Conservation (phyloP, 2,888 invertebrate genomes). For the Petrophora chlorosata region DNA sequence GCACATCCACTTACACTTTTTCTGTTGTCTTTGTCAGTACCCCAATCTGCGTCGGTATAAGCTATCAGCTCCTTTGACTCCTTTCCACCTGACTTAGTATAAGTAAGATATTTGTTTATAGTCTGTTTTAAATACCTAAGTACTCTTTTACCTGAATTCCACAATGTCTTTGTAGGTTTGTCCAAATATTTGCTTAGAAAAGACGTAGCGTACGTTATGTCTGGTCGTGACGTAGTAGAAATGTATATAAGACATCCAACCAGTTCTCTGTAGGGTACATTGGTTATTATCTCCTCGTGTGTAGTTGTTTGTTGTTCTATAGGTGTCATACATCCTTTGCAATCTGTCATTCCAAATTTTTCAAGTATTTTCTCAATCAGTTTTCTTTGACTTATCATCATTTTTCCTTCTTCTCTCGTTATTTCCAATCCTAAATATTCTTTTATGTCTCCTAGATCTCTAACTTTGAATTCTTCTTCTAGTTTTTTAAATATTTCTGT, state of each 20-base stretch:
- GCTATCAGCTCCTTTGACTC: too few species aligned
- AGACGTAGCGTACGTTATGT: constrained; percentile 6
- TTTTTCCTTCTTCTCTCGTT: not conserved
- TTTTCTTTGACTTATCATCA: not conserved
- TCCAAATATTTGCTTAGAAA: constrained; percentile 3
- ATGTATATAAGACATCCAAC: too few species aligned
- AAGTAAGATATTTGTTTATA: not conserved
- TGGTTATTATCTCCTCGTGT: too few species aligned
- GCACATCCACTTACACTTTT: too few species aligned
- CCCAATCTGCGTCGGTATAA: too few species aligned
- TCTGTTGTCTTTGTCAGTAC: too few species aligned
- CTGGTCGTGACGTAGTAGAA: not conserved
- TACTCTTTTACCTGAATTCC: constrained; percentile 4
- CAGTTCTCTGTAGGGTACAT: too few species aligned
- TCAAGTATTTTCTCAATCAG: too few species aligned
- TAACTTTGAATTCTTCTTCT: not conserved
- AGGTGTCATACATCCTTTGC: too few species aligned
- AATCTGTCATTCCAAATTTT: too few species aligned
- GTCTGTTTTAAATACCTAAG: constrained; percentile 2
- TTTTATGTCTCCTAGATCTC: not conserved
- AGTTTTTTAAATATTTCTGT: not conserved
- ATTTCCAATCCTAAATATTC: not conserved
- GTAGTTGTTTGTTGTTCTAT: too few species aligned
- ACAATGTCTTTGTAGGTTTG: constrained; percentile 1
- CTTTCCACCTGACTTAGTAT: too few species aligned